A percentile compares a stretch with the other conserved stretches of the same genome.
These are phyloP conservation scores for Saxicola maurus DNA, from an alignment of 2,797 vertebrate genomes.

Conservation along the genomic window DNA sequence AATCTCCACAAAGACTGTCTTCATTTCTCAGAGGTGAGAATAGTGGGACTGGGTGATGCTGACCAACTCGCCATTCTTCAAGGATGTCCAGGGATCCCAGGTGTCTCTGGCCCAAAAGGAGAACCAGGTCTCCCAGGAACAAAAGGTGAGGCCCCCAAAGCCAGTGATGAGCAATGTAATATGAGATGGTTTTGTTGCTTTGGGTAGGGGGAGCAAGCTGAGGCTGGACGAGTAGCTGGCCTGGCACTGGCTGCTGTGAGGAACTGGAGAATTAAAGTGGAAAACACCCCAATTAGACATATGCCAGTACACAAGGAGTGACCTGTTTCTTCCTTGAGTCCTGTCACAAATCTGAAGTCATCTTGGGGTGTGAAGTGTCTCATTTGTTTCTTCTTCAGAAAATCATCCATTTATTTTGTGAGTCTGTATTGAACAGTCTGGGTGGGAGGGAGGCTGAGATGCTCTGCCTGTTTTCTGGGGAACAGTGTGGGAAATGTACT, in stretches of 20 bases:
- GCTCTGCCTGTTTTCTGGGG: not conserved
- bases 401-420: not conserved
- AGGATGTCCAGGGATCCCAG: conserved; percentile 41
- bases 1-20: not conserved
- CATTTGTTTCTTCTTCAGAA: not conserved
- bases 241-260: not conserved
- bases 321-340: not conserved
- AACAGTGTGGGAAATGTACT: not conserved
- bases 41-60: conserved; percentile 2
- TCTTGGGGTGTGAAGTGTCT: not conserved
- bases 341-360: not conserved
- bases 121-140: conserved; percentile 19
- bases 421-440: not conserved
- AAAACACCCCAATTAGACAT: not conserved
- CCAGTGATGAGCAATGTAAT: not conserved
- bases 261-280: not conserved
- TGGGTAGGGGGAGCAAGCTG: not conserved
- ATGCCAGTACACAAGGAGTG: not conserved
- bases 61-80: not conserved
- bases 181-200: not conserved
- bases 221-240: not conserved
- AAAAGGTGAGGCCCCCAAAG: not conserved
- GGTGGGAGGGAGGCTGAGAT: not conserved
- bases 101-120: conserved; percentile 16
- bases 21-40: conserved; percentile 12